Percentiles rank a stretch among this genome's conserved stretches.
Evolutionary conservation across 1,140 invertebrate species (phyloP).

Genomic region (Macrocentrus cingulum): DNA sequence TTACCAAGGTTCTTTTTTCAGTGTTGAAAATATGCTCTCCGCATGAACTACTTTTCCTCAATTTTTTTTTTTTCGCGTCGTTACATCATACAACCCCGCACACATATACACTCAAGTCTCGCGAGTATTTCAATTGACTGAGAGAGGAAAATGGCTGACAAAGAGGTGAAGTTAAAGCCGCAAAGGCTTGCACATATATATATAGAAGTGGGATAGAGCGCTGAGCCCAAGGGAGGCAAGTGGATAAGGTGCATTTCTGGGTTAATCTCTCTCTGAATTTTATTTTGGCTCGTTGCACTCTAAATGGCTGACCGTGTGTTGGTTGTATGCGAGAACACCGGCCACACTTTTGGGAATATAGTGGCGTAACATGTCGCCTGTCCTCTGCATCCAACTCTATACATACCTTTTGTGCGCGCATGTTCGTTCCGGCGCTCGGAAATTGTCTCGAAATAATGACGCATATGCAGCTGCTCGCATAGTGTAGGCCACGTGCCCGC

Average conservation of each 20-base stretch:
- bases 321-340: background rate
- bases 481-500: background rate
- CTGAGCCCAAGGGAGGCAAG: background rate
- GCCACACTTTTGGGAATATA: background rate
- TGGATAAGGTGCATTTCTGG: conserved; percentile 18
- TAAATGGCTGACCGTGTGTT: conserved; percentile 28
- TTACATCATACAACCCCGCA: too few species aligned
- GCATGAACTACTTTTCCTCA: too few species aligned
- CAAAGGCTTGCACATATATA: too few species aligned
- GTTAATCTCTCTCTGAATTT: conserved; percentile 31
- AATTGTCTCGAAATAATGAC: conserved; percentile 24
- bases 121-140: too few species aligned
- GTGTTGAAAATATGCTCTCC: too few species aligned
- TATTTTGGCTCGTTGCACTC: conserved; percentile 31
- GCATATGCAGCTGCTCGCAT: background rate
- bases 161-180: too few species aligned
- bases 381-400: background rate
- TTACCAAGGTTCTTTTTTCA: too few species aligned
- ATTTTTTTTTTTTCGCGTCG: too few species aligned
- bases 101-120: too few species aligned
- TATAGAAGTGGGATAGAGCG: too few species aligned
- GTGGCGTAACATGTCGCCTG: background rate
- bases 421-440: conserved; percentile 14
- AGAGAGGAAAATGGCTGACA: too few species aligned
- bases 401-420: background rate